These are phyloP conservation scores for Acromyrmex echinatior DNA, from an alignment of 1,140 invertebrate species.

Conservation along the genomic window DNA sequence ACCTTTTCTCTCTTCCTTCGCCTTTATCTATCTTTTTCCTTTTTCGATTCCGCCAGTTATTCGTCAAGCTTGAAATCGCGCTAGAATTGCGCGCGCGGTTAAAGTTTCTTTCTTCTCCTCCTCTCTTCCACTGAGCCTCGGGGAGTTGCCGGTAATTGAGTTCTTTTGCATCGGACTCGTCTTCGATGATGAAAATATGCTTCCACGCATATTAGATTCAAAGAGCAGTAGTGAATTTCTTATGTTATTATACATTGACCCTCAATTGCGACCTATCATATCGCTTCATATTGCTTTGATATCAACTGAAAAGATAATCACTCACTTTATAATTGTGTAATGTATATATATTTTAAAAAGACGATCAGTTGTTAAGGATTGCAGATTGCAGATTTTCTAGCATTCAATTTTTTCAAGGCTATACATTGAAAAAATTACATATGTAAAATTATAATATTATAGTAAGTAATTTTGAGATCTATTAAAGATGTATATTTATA, in stretches of 20 bases:
- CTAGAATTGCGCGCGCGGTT: constrained; percentile 62
- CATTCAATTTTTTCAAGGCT: not conserved
- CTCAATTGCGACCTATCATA: not conserved
- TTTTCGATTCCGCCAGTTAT: constrained; percentile 49
- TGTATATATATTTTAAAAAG: constrained; percentile 7
- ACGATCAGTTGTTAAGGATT: not conserved
- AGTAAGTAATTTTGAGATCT: too few relatives aligned
- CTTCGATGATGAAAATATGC: constrained; percentile 44
- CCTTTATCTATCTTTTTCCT: constrained; percentile 26
- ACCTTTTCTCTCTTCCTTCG: not conserved
- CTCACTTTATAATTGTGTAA: not conserved
- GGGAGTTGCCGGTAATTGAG: constrained; percentile 73
- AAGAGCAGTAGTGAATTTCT: constrained; percentile 21
- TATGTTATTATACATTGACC: constrained; percentile 11
- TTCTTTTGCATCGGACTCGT: constrained; percentile 73
- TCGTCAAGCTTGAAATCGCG: constrained; percentile 59
- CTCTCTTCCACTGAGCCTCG: constrained; percentile 29
- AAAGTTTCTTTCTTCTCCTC: constrained; percentile 29
- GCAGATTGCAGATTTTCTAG: not conserved
- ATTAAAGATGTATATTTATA: too few relatives aligned
- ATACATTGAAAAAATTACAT: too few relatives aligned
- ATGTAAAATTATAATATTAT: too few relatives aligned
- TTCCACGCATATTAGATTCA: constrained; percentile 12
- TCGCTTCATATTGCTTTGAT: not conserved
- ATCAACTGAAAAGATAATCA: not conserved